Percentiles rank a stretch among this genome's conserved stretches.
Evolutionary conservation across 2,113 vertebrate genomes (phyloP).

Genomic region (Engystomops pustulosus): DNA sequence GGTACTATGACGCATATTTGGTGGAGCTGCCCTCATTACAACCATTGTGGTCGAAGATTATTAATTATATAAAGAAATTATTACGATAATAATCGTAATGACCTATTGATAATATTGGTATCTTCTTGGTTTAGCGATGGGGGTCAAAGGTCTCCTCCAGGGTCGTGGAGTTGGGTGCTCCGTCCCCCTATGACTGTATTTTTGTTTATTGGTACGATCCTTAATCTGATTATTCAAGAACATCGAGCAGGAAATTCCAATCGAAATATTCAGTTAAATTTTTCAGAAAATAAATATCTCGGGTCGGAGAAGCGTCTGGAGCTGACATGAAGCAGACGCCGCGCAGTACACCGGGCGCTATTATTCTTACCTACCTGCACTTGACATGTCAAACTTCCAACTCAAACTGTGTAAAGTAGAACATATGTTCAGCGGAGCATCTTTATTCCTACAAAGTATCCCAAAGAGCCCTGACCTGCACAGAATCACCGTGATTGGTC

Average conservation of each 20-base stretch:
- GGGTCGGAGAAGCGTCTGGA: background rate
- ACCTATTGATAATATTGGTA: too few relatives aligned
- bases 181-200: background rate
- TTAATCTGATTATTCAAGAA: background rate
- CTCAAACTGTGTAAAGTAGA: conserved; percentile 29
- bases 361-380: conserved; percentile 44
- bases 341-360: background rate
- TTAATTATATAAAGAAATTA: too few relatives aligned
- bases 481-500: conserved; percentile 13
- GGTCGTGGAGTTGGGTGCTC: too few relatives aligned
- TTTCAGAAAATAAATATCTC: background rate
- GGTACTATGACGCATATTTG: too few relatives aligned
- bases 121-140: too few relatives aligned
- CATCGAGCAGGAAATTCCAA: background rate
- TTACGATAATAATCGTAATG: too few relatives aligned
- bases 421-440: conserved; percentile 6
- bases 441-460: conserved; percentile 10
- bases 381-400: conserved; percentile 14
- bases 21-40: too few relatives aligned
- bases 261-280: background rate
- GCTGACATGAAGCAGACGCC: background rate
- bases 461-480: background rate
- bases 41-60: too few relatives aligned
- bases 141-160: too few relatives aligned
- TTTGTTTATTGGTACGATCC: background rate